A percentile compares a stretch with the other conserved stretches of the same genome.
phyloP scores from a whole-genome alignment of 2,888 invertebrate species.

The Pseudoips prasinana region DNA sequence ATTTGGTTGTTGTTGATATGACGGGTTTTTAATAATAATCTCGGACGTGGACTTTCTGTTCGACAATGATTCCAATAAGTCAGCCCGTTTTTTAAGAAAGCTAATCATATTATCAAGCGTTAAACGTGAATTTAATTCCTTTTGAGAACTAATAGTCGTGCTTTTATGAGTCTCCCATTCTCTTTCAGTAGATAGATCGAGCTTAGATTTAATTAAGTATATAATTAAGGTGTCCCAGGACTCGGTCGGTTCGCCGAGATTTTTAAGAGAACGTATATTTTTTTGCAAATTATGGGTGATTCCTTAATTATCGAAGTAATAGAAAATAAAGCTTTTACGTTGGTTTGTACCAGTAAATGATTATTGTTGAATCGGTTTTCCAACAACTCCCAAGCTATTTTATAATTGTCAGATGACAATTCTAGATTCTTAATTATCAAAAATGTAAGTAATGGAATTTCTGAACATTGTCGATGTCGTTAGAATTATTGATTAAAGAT shows the following conservation, averaged over 20 bases:
- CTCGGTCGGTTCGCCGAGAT: no score
- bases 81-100: background rate
- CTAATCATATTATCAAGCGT: no score
- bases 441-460: no score
- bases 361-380: background rate
- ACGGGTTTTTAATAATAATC: background rate
- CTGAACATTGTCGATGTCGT: background rate
- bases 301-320: background rate
- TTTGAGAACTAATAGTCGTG: background rate
- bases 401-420: background rate
- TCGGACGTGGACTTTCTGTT: background rate
- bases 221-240: no score
- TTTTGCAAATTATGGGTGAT: background rate
- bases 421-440: background rate
- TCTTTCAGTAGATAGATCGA: conserved; percentile 2
- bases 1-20: no score
- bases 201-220: no score
- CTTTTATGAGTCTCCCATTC: background rate
- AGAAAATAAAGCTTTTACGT: no score
- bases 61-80: background rate
- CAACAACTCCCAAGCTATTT: no score
- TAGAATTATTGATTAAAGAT: background rate
- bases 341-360: background rate
- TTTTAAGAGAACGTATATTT: no score
- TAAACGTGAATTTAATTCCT: background rate